phyloP scores from a whole-genome alignment of 2,797 vertebrate species.

The Myioborus melanocephalus region DNA sequence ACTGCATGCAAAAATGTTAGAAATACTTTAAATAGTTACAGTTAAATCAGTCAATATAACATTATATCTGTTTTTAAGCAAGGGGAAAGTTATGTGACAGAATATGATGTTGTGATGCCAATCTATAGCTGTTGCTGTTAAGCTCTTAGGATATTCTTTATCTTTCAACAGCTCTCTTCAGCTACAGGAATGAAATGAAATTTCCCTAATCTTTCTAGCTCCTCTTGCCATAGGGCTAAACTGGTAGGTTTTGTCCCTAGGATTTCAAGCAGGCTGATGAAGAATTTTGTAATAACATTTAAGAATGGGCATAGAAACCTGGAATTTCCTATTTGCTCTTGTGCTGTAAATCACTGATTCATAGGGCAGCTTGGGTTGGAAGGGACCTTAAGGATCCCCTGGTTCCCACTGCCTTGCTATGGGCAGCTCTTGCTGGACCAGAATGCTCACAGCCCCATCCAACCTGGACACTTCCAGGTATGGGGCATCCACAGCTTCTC shows the following conservation, averaged over 20 bases:
- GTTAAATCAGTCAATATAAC: neutral
- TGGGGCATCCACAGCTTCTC: neutral
- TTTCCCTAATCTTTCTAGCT: neutral
- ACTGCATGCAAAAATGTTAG: neutral
- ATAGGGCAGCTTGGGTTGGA: neutral
- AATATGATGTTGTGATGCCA: neutral
- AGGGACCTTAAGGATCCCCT: neutral
- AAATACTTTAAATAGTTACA: neutral
- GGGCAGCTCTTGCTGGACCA: too few relatives aligned
- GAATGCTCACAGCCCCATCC: neutral
- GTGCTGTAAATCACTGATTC: neutral
- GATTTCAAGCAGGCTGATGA: neutral
- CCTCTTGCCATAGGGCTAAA: neutral
- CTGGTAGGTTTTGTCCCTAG: neutral
- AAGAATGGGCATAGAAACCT: neutral
- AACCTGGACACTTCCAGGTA: too few relatives aligned
- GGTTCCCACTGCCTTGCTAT: fast-evolving
- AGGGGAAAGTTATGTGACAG: neutral
- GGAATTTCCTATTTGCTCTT: neutral
- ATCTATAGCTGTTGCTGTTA: neutral
- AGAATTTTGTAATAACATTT: neutral
- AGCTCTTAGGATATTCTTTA: neutral
- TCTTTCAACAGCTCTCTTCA: neutral
- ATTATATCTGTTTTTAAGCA: neutral
- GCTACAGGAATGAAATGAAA: constrained; percentile 16